These are phyloP conservation scores for Dasypus novemcinctus DNA, from an alignment of 2,113 vertebrate genomes.

Conservation along the genomic window DNA sequence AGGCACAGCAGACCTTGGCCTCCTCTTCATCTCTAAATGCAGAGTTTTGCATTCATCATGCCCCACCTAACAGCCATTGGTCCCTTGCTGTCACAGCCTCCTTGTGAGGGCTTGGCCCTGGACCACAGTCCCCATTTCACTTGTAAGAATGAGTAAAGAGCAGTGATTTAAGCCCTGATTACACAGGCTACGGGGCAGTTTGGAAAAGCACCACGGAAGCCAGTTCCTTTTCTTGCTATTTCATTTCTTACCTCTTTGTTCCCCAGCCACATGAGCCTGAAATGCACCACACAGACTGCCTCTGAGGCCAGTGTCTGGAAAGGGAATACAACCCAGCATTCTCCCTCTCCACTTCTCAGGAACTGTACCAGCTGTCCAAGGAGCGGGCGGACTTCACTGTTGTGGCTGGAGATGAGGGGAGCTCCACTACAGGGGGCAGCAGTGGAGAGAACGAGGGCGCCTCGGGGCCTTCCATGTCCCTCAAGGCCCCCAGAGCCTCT, in stretches of 20 bases:
- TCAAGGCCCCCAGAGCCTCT: slow-evolving; percentile 16
- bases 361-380: slow-evolving; percentile 95
- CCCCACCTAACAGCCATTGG: background rate
- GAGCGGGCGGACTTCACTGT: slow-evolving; percentile 91
- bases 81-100: background rate
- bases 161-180: background rate
- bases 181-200: background rate
- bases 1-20: background rate
- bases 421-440: slow-evolving; percentile 86
- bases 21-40: background rate
- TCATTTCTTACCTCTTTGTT: background rate
- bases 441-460: slow-evolving; percentile 88
- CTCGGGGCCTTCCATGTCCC: slow-evolving; percentile 83
- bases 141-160: background rate
- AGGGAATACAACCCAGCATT: background rate
- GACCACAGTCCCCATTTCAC: background rate
- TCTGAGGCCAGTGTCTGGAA: background rate
- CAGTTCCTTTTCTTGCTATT: background rate
- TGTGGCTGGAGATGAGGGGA: slow-evolving; percentile 87
- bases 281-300: background rate
- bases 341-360: slow-evolving; percentile 79
- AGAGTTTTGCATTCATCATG: background rate
- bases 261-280: background rate
- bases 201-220: background rate
- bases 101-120: background rate